These are phyloP conservation scores for Acipenser oxyrinchus DNA, from an alignment of 2,797 vertebrate species.

Conservation along the genomic window DNA sequence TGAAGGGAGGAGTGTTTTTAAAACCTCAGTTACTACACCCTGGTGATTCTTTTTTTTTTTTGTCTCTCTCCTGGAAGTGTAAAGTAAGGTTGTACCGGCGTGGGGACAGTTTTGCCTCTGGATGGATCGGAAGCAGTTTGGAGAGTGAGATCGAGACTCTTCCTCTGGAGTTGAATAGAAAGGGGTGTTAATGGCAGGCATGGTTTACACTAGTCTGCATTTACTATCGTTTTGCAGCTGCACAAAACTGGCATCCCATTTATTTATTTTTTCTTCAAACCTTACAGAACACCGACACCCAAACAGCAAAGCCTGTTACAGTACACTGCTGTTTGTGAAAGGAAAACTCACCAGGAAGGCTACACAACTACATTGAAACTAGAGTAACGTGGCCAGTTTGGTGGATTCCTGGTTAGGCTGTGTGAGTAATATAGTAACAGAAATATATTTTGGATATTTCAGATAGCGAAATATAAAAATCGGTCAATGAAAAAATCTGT, in stretches of 20 bases:
- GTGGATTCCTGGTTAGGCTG: too few relatives aligned
- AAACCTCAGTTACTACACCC: not conserved
- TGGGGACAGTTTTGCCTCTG: conserved; percentile 93
- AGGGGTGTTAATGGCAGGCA: conserved; percentile 39
- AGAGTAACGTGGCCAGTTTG: too few relatives aligned
- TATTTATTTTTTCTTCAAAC: not conserved
- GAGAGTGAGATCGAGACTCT: conserved; percentile 85
- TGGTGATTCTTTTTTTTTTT: not conserved
- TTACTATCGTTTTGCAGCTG: too few relatives aligned
- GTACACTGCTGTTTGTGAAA: not conserved
- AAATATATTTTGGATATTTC: too few relatives aligned
- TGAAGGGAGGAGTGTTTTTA: conserved; percentile 31
- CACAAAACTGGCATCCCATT: conserved; percentile 6
- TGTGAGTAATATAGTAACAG: too few relatives aligned
- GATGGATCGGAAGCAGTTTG: conserved; percentile 78
- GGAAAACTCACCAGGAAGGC: not conserved
- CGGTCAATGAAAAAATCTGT: too few relatives aligned
- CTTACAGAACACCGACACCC: conserved; percentile 7
- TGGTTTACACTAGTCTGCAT: conserved; percentile 16
- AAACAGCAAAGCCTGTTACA: not conserved
- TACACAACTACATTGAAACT: not conserved
- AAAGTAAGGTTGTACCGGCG: conserved; percentile 73
- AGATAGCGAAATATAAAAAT: too few relatives aligned
- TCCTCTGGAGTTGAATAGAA: conserved; percentile 72
- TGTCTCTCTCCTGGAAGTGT: conserved; percentile 59